Conservation (phyloP, 1,140 invertebrate species). For the Leptestheria dahalacensis region DNA sequence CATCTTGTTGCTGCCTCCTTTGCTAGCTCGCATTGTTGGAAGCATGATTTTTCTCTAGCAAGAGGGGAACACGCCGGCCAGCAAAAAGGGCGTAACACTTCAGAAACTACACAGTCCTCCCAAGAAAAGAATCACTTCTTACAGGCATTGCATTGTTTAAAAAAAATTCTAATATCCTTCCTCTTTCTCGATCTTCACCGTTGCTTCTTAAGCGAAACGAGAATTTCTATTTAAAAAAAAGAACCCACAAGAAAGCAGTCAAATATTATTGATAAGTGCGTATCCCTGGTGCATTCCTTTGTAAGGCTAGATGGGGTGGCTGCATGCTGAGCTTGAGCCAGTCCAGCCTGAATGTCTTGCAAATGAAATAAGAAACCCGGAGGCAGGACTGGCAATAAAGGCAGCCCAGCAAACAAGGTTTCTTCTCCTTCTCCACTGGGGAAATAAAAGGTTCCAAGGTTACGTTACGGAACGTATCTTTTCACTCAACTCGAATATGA, state of each 20-base stretch:
- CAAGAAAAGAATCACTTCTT: neutral
- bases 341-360: conserved; percentile 9
- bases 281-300: conserved; percentile 8
- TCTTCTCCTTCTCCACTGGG: neutral
- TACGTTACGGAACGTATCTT: neutral
- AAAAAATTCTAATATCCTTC: neutral
- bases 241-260: too few relatives aligned
- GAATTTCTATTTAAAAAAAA: too few relatives aligned
- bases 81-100: neutral
- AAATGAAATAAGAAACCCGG: conserved; percentile 13
- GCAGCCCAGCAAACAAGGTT: conserved; percentile 4
- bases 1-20: neutral
- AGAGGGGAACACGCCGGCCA: neutral
- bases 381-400: conserved; percentile 9
- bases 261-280: neutral
- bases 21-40: neutral
- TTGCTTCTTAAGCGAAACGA: too few relatives aligned
- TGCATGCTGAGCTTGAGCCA: neutral
- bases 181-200: too few relatives aligned
- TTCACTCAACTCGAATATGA: neutral
- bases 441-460: neutral
- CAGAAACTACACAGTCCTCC: neutral
- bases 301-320: conserved; percentile 1
- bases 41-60: neutral
- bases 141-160: neutral